Evolutionary conservation across 2,113 vertebrate genomes (phyloP).

Genomic region (Passer montanus): DNA sequence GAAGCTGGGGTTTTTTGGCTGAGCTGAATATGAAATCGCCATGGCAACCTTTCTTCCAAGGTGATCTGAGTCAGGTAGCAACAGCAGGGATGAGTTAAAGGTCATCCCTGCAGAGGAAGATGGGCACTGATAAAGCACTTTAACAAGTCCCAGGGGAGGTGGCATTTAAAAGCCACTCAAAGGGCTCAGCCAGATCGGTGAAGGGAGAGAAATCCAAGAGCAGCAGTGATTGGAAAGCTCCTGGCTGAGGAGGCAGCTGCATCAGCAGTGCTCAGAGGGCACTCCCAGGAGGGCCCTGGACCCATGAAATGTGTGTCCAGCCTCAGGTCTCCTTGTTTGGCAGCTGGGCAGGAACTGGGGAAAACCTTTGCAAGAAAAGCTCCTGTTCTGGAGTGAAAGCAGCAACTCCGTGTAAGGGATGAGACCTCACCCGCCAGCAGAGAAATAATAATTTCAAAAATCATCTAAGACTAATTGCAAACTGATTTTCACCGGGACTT

Average conservation of each 20-base stretch:
- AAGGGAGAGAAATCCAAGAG: neutral
- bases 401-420: neutral
- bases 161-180: constrained; percentile 56
- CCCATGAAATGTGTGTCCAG: neutral
- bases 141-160: constrained; percentile 72
- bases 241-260: neutral
- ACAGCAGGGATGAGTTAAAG: constrained; percentile 74
- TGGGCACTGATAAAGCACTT: constrained; percentile 70
- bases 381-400: neutral
- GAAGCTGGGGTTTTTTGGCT: constrained; percentile 51
- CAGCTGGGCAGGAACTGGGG: neutral
- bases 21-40: constrained; percentile 66
- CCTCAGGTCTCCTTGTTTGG: neutral
- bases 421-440: neutral
- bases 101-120: constrained; percentile 68
- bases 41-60: constrained; percentile 79
- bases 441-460: neutral
- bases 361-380: neutral
- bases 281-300: neutral
- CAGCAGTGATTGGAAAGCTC: neutral
- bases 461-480: constrained; percentile 28
- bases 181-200: neutral
- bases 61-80: constrained; percentile 76
- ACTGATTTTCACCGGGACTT: neutral
- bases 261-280: neutral